Conservation (phyloP, 2,888 invertebrate genomes). For the Eristalinus sepulchralis region DNA sequence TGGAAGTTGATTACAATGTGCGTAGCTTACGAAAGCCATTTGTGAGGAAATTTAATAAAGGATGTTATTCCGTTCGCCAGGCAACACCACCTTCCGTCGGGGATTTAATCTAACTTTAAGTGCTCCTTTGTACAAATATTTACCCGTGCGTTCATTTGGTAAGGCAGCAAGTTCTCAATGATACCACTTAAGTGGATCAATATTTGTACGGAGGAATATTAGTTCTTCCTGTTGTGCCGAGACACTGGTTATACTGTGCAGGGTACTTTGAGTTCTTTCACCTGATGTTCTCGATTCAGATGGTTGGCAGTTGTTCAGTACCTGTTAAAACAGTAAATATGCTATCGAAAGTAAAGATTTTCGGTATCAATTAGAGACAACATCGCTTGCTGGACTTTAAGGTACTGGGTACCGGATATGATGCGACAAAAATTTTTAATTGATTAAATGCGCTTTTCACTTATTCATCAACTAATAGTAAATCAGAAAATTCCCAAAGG, state of each 20-base stretch:
- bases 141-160: slow-evolving; percentile 14
- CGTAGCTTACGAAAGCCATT: background rate
- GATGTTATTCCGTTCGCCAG: background rate
- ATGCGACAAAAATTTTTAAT: no score
- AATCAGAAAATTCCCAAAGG: background rate
- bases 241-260: background rate
- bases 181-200: slow-evolving; percentile 33
- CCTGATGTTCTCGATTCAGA: background rate
- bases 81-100: background rate
- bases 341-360: no score
- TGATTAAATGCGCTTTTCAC: background rate
- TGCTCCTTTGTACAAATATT: slow-evolving; percentile 20
- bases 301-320: background rate
- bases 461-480: background rate
- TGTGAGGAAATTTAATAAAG: slow-evolving; percentile 27
- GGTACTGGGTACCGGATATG: no score
- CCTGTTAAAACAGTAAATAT: background rate
- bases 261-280: background rate
- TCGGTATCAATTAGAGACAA: no score
- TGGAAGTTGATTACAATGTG: background rate
- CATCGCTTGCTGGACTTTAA: no score
- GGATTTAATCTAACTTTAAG: slow-evolving; percentile 24
- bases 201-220: slow-evolving; percentile 28
- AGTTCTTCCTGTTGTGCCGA: slow-evolving; percentile 2
- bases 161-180: slow-evolving; percentile 10